Evolutionary conservation across 2,888 invertebrate species (phyloP), one percentile per base, ranked within the genome.

Genomic region (Habroteleia sp.): DNA sequence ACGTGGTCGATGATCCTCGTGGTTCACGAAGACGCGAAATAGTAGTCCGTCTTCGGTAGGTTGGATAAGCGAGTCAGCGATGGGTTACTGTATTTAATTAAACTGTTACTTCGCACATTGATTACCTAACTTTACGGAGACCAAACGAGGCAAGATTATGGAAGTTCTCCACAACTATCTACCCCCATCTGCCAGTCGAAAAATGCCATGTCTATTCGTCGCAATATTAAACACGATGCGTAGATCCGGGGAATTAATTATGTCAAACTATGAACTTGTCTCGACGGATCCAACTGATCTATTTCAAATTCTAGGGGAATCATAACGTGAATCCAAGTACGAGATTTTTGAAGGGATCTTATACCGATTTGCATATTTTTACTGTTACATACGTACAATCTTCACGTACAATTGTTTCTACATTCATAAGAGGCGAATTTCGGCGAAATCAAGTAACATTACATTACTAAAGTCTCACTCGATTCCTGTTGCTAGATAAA

Each of bases 71-170:
- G 79, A 82, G 79, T 82, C 82, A 80, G 79, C 82, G 82, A 84
- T 82, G 85, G 84, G 83, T 83, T 84, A 82, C 82, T 83, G 85
- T 87, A 87, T 87, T 86, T 85, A 86, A 87, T 86, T 85, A 86
- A 87, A 87, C 86, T 85, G 85, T 86, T 87, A 86, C 86, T 84
- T 84, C 83, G 83, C 85, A 76, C 80, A 87, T 87, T 87, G 86
- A 87, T 87, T 87, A 85, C 85, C 82, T 85, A 87, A 87, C 85
- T 86, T 86, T 76, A 78, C 75, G 72, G 71, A 69, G 73, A 58
- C 62, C 69, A 66, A 74, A 77, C 62, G 74, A 58, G 68, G 44
- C 52, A 79, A 79, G 79, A 80, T 80, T 80, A 79, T 80, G 77
- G 58, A 80, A 80, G 77, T 80, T 79, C 71, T 46, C 50, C 58